phyloP scores from a whole-genome alignment of 2,797 vertebrate genomes.

The Amazonetta brasiliensis region DNA sequence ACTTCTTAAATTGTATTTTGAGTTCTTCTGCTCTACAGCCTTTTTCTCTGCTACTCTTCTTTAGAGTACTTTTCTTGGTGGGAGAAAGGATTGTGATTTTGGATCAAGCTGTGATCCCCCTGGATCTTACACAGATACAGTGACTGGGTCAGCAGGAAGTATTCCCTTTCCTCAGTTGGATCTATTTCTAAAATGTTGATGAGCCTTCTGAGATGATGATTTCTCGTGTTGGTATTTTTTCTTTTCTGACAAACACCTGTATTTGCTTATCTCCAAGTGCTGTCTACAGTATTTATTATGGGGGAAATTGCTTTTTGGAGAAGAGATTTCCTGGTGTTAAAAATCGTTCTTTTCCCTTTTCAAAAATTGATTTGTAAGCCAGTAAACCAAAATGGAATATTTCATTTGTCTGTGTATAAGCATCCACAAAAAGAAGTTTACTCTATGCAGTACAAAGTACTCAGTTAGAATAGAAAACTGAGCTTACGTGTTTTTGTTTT shows the following conservation, averaged over 20 bases:
- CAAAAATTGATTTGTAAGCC: slow-evolving; percentile 48
- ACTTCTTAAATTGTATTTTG: background rate
- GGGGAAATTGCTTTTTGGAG: slow-evolving; percentile 55
- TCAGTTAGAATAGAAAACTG: background rate
- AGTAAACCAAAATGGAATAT: slow-evolving; percentile 45
- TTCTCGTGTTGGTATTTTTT: background rate
- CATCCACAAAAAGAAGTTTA: slow-evolving; percentile 30
- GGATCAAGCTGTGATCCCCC: slow-evolving; percentile 1
- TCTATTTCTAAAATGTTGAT: slow-evolving; percentile 39
- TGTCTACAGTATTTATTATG: slow-evolving; percentile 13
- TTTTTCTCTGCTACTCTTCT: background rate
- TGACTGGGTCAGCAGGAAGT: slow-evolving; percentile 7
- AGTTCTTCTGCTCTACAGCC: background rate
- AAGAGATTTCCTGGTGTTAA: slow-evolving; percentile 54
- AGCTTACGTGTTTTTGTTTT: background rate
- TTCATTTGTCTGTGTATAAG: background rate
- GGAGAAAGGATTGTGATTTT: background rate
- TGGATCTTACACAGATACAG: background rate
- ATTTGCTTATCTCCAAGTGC: slow-evolving; percentile 20
- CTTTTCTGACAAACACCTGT: slow-evolving; percentile 26
- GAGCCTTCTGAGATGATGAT: slow-evolving; percentile 36
- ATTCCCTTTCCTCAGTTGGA: background rate
- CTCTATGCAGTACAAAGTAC: background rate
- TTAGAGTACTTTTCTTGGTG: background rate
- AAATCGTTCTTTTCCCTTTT: slow-evolving; percentile 33